Conservation (phyloP, 1,140 invertebrate species). For the Anadara kagoshimensis region DNA sequence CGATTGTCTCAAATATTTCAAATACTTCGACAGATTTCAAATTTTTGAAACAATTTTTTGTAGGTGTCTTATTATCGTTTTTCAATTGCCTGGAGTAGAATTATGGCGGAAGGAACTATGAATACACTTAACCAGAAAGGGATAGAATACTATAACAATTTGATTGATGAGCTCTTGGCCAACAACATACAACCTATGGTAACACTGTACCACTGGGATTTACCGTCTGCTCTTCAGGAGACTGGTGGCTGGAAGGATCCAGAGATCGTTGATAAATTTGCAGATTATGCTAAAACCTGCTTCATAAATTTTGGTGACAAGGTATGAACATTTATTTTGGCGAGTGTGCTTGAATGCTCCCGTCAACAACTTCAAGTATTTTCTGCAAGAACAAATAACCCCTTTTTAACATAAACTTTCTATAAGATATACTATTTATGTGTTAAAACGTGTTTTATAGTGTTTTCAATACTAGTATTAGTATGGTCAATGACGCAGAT, state of each 20-base stretch:
- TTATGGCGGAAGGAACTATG: constrained; percentile 57
- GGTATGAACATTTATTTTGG: constrained; percentile 41
- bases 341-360: too few relatives aligned
- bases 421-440: too few relatives aligned
- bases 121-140: constrained; percentile 40
- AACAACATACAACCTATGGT: constrained; percentile 73
- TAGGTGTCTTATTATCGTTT: constrained; percentile 66
- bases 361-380: too few relatives aligned
- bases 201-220: constrained; percentile 76
- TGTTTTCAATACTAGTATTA: too few relatives aligned
- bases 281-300: constrained; percentile 72
- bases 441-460: too few relatives aligned
- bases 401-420: too few relatives aligned
- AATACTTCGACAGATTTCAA: too few relatives aligned
- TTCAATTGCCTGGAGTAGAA: constrained; percentile 64
- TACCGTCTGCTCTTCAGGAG: constrained; percentile 70
- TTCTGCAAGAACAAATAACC: too few relatives aligned
- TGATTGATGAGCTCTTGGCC: constrained; percentile 58
- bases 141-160: constrained; percentile 58
- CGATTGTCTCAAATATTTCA: too few relatives aligned
- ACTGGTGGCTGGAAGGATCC: constrained; percentile 77
- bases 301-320: constrained; percentile 71
- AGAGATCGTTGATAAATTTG: constrained; percentile 75
- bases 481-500: too few relatives aligned
- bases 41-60: neutral